Evolutionary conservation across 2,888 invertebrate species (phyloP), one percentile per base, ranked within the genome.

Genomic region (Osedax frankpressi): DNA sequence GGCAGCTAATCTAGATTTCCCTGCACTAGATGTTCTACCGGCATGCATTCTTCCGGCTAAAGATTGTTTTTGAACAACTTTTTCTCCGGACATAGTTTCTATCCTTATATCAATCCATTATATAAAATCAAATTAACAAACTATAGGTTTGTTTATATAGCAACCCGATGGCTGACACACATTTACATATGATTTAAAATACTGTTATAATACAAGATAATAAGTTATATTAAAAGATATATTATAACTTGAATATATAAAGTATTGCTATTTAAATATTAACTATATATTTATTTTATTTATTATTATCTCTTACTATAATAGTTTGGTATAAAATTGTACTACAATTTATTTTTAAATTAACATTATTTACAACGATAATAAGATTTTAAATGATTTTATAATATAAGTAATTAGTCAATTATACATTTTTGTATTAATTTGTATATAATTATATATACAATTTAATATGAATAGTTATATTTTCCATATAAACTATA

Each of bases 1-100:
- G 3, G 79, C 80, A 14, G 82, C 79, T 14, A 82, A 77, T 25
- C 82, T 77, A 25, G 81, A 78, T 75, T 81, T 82, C 27, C 59
- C 73, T 26, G 73, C 73, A 26, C 73, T 73, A 14, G 73, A 26
- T 26, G 68, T 69, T 59, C 73, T 25, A 2, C 24, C 69, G 19
- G 28, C 28, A 30, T 69, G 69, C 30, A 69, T 29, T 19, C 69
- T 28, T 28, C 69, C 69, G 44, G 11, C 44, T 44, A 44, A 44
- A 44, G 44, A 44, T 44, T 44, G 44, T 44, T 44, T 44, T 44
- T 44, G 44, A 11, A 44, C 19, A 44, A 6, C 19, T 19, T 44
- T 44, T 44, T 44, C 44, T 44, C 44, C 44, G 19, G 44, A 44
- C 44, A 44, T 44, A 11, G 19, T 44, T 44, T 44, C 19, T 44